Base-by-base conservation (phyloP, 2,113 vertebrate genomes). In the Corythoichthys intestinalis region DNA sequence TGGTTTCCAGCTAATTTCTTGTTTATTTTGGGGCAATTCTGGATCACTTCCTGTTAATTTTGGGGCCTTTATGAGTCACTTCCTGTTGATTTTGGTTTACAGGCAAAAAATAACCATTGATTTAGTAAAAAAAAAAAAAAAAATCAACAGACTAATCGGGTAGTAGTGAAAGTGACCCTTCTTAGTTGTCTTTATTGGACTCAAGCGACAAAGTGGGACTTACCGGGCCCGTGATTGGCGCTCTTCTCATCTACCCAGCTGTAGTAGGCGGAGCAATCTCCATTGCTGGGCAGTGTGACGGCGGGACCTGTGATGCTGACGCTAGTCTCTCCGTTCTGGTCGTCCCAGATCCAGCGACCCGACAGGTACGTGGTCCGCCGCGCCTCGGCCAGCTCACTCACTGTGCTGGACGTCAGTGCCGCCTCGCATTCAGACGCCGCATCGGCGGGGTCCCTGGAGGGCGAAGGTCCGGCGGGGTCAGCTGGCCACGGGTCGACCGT, bases 191-290 rank as follows among this genome's bases (percentile, higher is more conserved):
- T 44, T 44, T 7, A 44, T 44, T 44, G 41, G 3, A 44, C 6
- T 7, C 6, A 8, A 8, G 41, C 41, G 6, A 44, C 41, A 44
- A 44, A 44, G 41, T 44, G 41, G 9, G 41, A 62, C 38, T 39
- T 81, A 99, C 97, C 97, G 88, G 95, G 94, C 82, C 95, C 94
- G 14, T 65, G 69, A 94, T 93, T 95, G 0, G 92, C 92, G 73
- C 94, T 96, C 75, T 86, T 85, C 72, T 87, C 84, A 78, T 87
- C 85, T 78, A 80, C 83, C 95, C 96, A 98, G 60, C 46, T 96
- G 88, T 98, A 99, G 81, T 99, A 99, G 0, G 95, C 93, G 0
- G 97, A 98, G 77, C 96, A 99, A 90, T 99, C 96, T 1, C 97
- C 97, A 0, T 98, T 98, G 86, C 94, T 96, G 0, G 97, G 96